Conservation (phyloP, 2,113 vertebrate genomes). For the Istiophorus platypterus region DNA sequence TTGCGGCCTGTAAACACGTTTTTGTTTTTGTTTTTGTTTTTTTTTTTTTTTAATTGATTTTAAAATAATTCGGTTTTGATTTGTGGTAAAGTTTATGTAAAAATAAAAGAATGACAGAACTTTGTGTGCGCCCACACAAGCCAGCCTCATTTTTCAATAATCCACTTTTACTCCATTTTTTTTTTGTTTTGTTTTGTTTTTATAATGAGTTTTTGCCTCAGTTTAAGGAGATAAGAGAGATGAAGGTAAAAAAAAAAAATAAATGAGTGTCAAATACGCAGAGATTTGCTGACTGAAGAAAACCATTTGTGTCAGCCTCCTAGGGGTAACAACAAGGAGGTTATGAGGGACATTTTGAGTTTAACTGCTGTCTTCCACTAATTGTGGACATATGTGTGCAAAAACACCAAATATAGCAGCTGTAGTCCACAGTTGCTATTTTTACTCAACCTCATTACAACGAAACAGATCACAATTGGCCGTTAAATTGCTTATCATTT, state of each 20-base stretch:
- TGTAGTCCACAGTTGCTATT: background rate
- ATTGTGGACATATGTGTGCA: conserved; percentile 1
- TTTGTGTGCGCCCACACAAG: background rate
- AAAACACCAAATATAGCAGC: background rate
- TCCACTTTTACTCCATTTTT: background rate
- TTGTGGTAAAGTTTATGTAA: background rate
- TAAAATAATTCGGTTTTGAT: background rate
- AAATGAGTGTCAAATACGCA: background rate
- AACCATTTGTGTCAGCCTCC: background rate
- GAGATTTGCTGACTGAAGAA: background rate
- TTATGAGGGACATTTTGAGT: background rate
- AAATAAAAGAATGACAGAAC: background rate
- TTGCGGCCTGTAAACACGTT: too few species aligned
- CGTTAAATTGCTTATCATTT: background rate
- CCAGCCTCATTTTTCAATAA: background rate
- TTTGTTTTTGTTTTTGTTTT: background rate
- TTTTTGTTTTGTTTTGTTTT: too few species aligned
- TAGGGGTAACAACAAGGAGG: background rate
- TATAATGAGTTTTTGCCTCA: background rate
- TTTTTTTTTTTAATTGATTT: background rate
- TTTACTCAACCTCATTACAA: background rate
- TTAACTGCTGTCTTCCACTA: background rate
- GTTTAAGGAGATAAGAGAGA: background rate
- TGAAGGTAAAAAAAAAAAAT: too few species aligned
- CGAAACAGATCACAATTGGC: background rate